Conservation (phyloP, 1,140 invertebrate species). For the Macrobrachium nipponense region DNA sequence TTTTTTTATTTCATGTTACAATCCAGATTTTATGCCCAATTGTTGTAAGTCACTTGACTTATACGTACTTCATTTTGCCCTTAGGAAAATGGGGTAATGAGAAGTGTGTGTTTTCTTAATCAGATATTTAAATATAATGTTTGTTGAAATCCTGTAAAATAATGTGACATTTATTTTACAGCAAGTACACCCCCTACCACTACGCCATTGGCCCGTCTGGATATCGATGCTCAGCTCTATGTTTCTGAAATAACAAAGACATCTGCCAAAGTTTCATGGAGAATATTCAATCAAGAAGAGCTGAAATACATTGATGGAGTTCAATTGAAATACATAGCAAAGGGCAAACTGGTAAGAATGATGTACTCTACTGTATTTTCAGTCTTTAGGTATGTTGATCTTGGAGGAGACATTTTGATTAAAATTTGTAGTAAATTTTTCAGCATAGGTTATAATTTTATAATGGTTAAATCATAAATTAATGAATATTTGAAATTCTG, state of each 20-base stretch:
- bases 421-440: background rate
- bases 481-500: too few relatives aligned
- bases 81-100: too few relatives aligned
- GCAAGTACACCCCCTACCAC: conserved; percentile 67
- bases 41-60: too few relatives aligned
- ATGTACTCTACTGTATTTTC: too few relatives aligned
- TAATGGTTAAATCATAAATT: too few relatives aligned
- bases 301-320: conserved; percentile 81
- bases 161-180: conserved; percentile 45
- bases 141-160: background rate
- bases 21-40: too few relatives aligned
- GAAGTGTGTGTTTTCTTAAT: too few relatives aligned
- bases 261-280: conserved; percentile 83
- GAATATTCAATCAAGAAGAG: conserved; percentile 83
- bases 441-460: background rate
- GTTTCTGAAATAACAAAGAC: conserved; percentile 82
- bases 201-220: conserved; percentile 76
- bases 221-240: conserved; percentile 78
- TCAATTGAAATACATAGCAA: conserved; percentile 74
- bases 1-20: too few relatives aligned
- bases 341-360: conserved; percentile 54
- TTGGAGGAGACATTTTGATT: background rate
- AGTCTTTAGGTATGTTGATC: background rate
- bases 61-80: too few relatives aligned
- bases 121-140: too few relatives aligned